Base-by-base conservation (phyloP, 92 coral and sea anemone genomes). In the Pocillopora grandis region DNA sequence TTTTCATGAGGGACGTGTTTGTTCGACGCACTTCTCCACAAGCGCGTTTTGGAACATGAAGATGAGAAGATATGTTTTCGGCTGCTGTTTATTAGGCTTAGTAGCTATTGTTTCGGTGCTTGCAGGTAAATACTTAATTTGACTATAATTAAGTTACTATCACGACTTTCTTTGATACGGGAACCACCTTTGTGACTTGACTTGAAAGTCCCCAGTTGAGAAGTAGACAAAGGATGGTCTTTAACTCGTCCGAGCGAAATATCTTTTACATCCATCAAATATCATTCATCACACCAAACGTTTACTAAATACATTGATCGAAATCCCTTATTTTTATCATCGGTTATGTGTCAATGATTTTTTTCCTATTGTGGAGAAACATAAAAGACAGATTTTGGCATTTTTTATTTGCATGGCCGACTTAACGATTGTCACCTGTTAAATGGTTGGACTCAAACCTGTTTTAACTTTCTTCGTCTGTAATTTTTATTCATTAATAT, bases 21-120 rank as follows among this genome's bases (percentile, higher is more conserved):
- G 86, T 73, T 56, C 63, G 86, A 83, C 86, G 86, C 86, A 82
- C 86, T 62, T 72, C 60, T 62, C 18, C 56, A 21, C 56, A 80
- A 52, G 33, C 52, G 72, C 73, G n/a, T 74, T 33, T 10, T 75
- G 37, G 75, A 75, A 72, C 86, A 83, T 75, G 86, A 74, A 73
- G 74, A 55, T 74, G 27, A 33, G 19, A 48, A 83, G 55, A 65
- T 72, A 75, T 55, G 74, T 66, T 56, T 48, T 64, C 15, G 72
- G 55, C 18, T 82, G 78, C 72, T 71, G 68, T 71, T 18, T 83
- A 49, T 36, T 83, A 62, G 80, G 65, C 19, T 74, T 83, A 3
- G 56, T 74, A 64, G 62, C 79, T 13, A 37, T 83, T 13, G 80
- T 66, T 35, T 63, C 73, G 58, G 80, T 55, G 55, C 21, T 83